Evolutionary conservation across 1,140 invertebrate species (phyloP).

Genomic region (Gryllus bimaculatus): DNA sequence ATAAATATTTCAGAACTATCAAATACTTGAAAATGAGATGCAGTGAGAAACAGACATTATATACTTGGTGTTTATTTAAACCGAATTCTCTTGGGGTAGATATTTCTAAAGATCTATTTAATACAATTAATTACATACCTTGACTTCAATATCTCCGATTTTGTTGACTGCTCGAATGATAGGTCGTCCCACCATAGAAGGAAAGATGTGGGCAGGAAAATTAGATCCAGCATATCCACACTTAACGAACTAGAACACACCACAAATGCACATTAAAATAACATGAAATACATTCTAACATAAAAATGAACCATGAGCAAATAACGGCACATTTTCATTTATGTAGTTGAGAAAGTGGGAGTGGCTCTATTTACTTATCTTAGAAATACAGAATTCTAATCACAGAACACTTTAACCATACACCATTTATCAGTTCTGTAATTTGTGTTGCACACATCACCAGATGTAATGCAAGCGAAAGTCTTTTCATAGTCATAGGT

Average conservation of each 20-base stretch:
- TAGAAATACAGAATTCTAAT: not conserved
- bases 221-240: slow-evolving; percentile 99
- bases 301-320: slow-evolving; percentile 12
- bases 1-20: no score
- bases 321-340: not conserved
- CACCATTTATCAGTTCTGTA: not conserved
- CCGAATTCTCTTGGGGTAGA: no score
- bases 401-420: not conserved
- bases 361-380: not conserved
- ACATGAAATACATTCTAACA: slow-evolving; percentile 21
- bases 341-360: not conserved
- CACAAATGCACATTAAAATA: slow-evolving; percentile 21
- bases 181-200: slow-evolving; percentile 95
- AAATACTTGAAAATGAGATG: no score
- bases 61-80: no score
- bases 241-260: slow-evolving; percentile 88
- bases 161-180: slow-evolving; percentile 95
- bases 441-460: not conserved
- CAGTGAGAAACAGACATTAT: no score
- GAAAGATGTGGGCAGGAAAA: slow-evolving; percentile 98
- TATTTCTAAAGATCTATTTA: not conserved
- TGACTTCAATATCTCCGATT: slow-evolving; percentile 97
- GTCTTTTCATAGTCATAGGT: no score
- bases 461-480: no score
- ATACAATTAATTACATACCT: slow-evolving; percentile 54